These are phyloP conservation scores for Dendrophyllia cribrosa DNA, from an alignment of 64 coral and sea anemone species.

Conservation along the genomic window DNA sequence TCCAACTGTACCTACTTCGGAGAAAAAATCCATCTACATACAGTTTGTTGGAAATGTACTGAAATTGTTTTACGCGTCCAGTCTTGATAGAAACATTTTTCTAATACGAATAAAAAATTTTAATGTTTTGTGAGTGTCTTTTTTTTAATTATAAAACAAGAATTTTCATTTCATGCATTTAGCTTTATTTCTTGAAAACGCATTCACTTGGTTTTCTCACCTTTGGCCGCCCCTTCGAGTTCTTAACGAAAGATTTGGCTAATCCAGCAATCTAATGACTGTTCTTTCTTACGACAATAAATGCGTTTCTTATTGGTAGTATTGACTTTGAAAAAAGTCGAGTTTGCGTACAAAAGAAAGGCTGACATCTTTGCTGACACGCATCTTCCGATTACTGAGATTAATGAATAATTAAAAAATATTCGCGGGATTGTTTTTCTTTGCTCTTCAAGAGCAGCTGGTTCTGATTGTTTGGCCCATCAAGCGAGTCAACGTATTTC, in stretches of 20 bases:
- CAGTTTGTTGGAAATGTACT: too few species aligned
- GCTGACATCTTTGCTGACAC: neutral
- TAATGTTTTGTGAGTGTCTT: too few species aligned
- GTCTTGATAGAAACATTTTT: too few species aligned
- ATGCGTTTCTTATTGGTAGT: neutral
- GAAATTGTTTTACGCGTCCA: too few species aligned
- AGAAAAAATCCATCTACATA: too few species aligned
- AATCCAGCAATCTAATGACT: neutral
- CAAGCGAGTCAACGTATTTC: neutral
- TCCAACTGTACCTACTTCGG: too few species aligned
- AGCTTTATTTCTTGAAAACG: neutral
- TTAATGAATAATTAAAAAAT: conserved; percentile 59
- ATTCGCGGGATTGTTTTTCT: conserved; percentile 16
- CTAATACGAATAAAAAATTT: too few species aligned
- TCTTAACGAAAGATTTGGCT: neutral
- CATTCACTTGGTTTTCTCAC: neutral
- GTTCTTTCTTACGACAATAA: neutral
- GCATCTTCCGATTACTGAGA: neutral
- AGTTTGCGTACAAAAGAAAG: neutral
- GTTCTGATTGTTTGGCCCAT: neutral
- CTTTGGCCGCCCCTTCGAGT: neutral
- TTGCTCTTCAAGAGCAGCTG: conserved; percentile 10
- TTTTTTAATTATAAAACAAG: too few species aligned
- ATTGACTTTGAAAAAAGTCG: neutral
- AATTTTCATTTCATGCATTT: neutral